Base-by-base conservation (phyloP, 1,140 invertebrate genomes). In the Pachypeltis micranthus region DNA sequence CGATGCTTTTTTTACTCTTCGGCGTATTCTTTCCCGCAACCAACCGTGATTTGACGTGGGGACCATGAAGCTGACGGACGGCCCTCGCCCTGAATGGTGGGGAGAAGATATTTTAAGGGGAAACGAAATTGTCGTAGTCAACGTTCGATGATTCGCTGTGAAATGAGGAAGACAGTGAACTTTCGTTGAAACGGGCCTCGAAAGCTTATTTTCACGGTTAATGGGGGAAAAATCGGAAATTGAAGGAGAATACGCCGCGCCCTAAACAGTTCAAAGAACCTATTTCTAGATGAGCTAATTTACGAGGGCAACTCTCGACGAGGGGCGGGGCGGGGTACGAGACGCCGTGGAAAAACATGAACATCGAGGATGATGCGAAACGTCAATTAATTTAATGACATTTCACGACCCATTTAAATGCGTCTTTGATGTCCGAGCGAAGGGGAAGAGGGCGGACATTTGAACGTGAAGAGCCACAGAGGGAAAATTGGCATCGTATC, bases 211-310 rank as follows among this genome's bases (percentile, higher is more conserved):
- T n/a, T n/a, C n/a, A n/a, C n/a, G n/a, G n/a, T n/a, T n/a, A n/a
- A n/a, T n/a, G n/a, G n/a, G n/a, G n/a, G n/a, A n/a, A n/a, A n/a
- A n/a, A n/a, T n/a, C n/a, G n/a, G n/a, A n/a, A n/a, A n/a, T n/a
- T n/a, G n/a, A n/a, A n/a, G n/a, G n/a, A n/a, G 47, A 21, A 14
- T 21, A 21, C 47, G 21, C 23, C 47, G 12, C 16, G 23, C 23
- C 7, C 10, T 21, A 51, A 51, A 10, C 12, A 51, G 47, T 51
- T 51, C 47, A 51, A 51, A 51, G 47, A 51, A 21, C 47, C 47
- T 51, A 51, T 51, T 51, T 51, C 47, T 51, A 51, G 47, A 51
- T 51, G 47, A 51, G 23, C 47, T 51, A 51, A n/a, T 51, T 51
- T 51, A 51, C 23, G 47, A 51, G 7, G 7, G 4, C 4, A 51